Conservation (phyloP, 2,113 vertebrate species). For the Heterochromis multidens region DNA sequence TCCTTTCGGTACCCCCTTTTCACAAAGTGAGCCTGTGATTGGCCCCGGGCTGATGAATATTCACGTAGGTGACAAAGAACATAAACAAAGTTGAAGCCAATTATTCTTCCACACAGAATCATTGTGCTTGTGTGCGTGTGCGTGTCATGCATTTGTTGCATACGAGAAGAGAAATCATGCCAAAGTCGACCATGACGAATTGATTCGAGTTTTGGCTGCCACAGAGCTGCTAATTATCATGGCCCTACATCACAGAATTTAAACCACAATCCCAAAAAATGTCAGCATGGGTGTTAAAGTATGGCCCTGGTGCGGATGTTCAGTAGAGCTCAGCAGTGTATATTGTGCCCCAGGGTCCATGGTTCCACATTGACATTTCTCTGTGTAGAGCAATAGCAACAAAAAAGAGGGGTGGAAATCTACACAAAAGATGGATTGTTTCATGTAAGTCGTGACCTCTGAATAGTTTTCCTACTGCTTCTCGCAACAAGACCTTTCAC, state of each 20-base stretch:
- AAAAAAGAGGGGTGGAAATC: conserved; percentile 31
- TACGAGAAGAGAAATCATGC: not conserved
- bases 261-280: conserved; percentile 24
- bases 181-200: conserved; percentile 8
- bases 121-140: not conserved
- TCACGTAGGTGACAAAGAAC: conserved; percentile 60
- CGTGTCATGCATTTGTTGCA: conserved; percentile 3
- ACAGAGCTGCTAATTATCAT: conserved; percentile 14
- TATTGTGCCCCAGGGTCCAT: not conserved
- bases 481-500: conserved; percentile 26
- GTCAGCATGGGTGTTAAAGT: conserved; percentile 6
- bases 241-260: conserved; percentile 4
- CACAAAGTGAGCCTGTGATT: conserved; percentile 4
- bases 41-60: conserved; percentile 65
- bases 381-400: conserved; percentile 1
- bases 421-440: conserved; percentile 56
- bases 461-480: conserved; percentile 34
- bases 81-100: conserved; percentile 55
- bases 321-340: not conserved
- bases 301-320: not conserved
- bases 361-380: not conserved
- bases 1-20: conserved; percentile 31
- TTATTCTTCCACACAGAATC: conserved; percentile 29
- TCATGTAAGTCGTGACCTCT: conserved; percentile 31
- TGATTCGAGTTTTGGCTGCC: conserved; percentile 1